Evolutionary conservation across 1,140 invertebrate species (phyloP).

Genomic region (Euura lappo): DNA sequence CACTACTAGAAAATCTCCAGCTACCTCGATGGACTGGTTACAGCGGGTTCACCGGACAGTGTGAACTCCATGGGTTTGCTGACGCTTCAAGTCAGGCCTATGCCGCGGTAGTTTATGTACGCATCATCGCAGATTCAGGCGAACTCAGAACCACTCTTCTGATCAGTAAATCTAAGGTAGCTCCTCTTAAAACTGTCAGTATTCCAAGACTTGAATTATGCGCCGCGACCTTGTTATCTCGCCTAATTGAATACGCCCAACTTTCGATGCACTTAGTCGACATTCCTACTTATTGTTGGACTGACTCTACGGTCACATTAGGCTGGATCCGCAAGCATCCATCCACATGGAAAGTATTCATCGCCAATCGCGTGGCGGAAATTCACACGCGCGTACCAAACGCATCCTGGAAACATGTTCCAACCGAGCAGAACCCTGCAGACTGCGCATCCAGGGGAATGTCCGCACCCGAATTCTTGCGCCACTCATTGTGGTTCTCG

Average conservation of each 20-base stretch:
- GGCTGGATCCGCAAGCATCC: constrained; percentile 41
- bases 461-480: no score
- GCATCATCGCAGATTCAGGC: constrained; percentile 10
- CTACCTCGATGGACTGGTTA: constrained; percentile 3
- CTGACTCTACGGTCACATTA: no score
- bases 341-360: constrained; percentile 33
- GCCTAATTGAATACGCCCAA: no score
- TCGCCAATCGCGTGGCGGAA: constrained; percentile 43
- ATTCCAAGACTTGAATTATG: constrained; percentile 23
- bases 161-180: constrained; percentile 22
- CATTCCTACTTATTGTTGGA: no score
- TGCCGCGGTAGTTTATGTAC: constrained; percentile 28
- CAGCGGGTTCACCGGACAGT: constrained; percentile 19
- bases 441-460: no score
- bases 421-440: no score
- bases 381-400: no score
- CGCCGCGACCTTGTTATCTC: constrained; percentile 10
- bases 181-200: no score
- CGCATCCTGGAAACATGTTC: no score
- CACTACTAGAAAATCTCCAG: constrained; percentile 23
- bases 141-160: constrained; percentile 4
- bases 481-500: no score
- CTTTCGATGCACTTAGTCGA: no score
- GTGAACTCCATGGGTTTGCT: constrained; percentile 40
- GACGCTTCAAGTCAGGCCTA: constrained; percentile 34